Evolutionary conservation across 2,113 vertebrate species (phyloP).

Genomic region (Otis tarda): DNA sequence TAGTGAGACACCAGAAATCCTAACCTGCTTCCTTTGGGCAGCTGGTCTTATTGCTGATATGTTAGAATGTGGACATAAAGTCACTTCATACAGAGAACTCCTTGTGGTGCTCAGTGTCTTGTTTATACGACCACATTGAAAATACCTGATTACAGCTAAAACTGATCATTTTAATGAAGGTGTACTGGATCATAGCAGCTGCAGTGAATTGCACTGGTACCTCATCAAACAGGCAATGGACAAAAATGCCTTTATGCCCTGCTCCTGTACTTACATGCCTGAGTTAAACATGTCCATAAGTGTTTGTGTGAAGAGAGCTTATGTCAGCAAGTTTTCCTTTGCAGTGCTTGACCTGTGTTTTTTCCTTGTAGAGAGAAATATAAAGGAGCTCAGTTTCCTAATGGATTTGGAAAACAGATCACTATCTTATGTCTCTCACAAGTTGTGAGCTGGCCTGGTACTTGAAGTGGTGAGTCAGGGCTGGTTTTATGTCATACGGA

Average conservation of each 20-base stretch:
- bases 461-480: background rate
- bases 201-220: background rate
- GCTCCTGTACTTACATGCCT: background rate
- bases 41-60: background rate
- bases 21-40: background rate
- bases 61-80: background rate
- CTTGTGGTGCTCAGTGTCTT: background rate
- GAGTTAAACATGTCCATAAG: background rate
- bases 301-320: slow-evolving; percentile 8
- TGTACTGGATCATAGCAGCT: background rate
- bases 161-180: background rate
- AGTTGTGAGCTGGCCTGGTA: background rate
- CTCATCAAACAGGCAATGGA: background rate
- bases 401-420: background rate
- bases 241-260: slow-evolving; percentile 8
- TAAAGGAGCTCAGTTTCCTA: background rate
- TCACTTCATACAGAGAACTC: background rate
- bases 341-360: background rate
- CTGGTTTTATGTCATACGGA: background rate
- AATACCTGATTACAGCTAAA: background rate
- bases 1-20: background rate
- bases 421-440: background rate
- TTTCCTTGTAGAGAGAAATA: background rate
- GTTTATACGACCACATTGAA: background rate
- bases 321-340: background rate